These are phyloP conservation scores for Tachina fera DNA, from an alignment of 2,888 invertebrate species.

Conservation along the genomic window DNA sequence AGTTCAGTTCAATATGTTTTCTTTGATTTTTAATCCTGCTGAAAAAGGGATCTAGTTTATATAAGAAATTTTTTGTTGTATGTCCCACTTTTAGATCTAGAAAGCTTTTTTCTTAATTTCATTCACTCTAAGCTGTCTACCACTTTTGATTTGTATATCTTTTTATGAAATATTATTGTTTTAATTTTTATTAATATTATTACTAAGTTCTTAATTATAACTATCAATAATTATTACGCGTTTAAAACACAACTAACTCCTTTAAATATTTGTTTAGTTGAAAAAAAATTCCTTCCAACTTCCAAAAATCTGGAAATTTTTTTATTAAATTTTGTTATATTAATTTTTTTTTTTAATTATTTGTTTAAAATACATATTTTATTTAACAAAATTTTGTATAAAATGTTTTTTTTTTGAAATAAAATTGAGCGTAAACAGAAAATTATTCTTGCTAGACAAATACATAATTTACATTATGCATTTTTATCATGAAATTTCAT, in stretches of 20 bases:
- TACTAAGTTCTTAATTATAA: constrained; percentile 33
- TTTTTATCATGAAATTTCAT: too few relatives aligned
- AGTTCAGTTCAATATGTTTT: constrained; percentile 68
- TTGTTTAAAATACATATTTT: constrained; percentile 58
- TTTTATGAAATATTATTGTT: constrained; percentile 52
- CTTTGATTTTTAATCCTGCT: background rate
- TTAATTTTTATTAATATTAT: constrained; percentile 34
- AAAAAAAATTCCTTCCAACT: constrained; percentile 42
- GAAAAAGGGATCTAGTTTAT: constrained; percentile 17
- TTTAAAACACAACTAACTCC: constrained; percentile 49
- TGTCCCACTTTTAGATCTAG: constrained; percentile 8
- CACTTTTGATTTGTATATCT: constrained; percentile 48
- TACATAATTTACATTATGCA: too few relatives aligned
- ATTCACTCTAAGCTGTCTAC: background rate
- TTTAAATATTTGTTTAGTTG: constrained; percentile 58
- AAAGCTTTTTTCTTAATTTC: constrained; percentile 33
- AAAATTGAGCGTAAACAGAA: constrained; percentile 52
- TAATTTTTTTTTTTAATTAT: constrained; percentile 68
- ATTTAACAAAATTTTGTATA: constrained; percentile 73
- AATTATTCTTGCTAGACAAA: background rate
- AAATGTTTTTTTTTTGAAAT: constrained; percentile 65
- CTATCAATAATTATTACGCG: constrained; percentile 36
- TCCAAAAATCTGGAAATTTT: constrained; percentile 26
- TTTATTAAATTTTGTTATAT: constrained; percentile 27
- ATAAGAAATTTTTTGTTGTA: constrained; percentile 41